Percentiles rank a stretch among this genome's conserved stretches.
Evolutionary conservation across 2,797 vertebrate genomes (phyloP).

Genomic region (Esox masquinongy): DNA sequence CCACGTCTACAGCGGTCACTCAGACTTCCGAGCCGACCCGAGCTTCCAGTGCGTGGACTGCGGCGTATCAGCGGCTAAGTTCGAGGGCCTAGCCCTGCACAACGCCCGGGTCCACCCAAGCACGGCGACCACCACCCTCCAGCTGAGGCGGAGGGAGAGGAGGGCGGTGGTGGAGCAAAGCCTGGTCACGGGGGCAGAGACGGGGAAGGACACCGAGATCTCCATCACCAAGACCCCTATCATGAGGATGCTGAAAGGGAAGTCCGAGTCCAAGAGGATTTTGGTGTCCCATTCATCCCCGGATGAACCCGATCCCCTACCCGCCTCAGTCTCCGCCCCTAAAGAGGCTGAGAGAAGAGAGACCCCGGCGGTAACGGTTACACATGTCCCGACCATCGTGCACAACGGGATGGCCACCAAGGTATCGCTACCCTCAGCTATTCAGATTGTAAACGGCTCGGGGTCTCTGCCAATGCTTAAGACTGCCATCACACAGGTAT

Average conservation of each 20-base stretch:
- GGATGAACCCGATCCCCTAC: constrained; percentile 64
- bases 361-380: constrained; percentile 65
- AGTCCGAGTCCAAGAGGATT: constrained; percentile 91
- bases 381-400: constrained; percentile 75
- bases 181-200: constrained; percentile 61
- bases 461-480: constrained; percentile 87
- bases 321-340: constrained; percentile 29
- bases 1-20: constrained; percentile 90
- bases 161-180: constrained; percentile 85
- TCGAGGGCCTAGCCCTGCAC: constrained; percentile 90
- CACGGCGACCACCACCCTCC: constrained; percentile 78
- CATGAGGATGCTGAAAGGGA: constrained; percentile 96
- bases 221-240: constrained; percentile 96
- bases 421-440: constrained; percentile 72
- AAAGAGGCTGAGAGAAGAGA: constrained; percentile 69
- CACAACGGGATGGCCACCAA: constrained; percentile 74
- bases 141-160: constrained; percentile 81
- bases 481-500: constrained; percentile 85
- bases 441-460: constrained; percentile 87
- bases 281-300: constrained; percentile 77
- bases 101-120: constrained; percentile 83
- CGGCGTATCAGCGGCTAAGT: constrained; percentile 83
- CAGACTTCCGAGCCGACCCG: constrained; percentile 88
- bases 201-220: constrained; percentile 83
- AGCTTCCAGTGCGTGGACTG: constrained; percentile 86